Evolutionary conservation across 2,113 vertebrate species (phyloP), one percentile per base, ranked within the genome.

Genomic region (Ascaphus truei): DNA sequence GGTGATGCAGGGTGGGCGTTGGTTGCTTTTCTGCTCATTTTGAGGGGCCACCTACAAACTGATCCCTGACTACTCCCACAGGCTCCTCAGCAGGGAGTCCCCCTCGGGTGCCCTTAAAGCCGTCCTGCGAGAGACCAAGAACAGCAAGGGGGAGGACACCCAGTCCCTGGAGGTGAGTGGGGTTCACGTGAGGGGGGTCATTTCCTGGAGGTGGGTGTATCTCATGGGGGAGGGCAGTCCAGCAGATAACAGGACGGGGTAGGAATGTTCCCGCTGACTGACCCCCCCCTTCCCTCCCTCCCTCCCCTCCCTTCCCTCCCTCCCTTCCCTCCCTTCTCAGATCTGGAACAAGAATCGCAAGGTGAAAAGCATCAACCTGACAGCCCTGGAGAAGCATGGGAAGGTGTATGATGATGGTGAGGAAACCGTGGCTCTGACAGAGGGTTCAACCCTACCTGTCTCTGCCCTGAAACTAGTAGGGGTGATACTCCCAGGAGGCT

Each of bases 291-390:
- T 0, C 0, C 1, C 7, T 3, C 3, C 0, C 1, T 34, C 13
- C 26, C 15, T 0, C 1, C 1, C 45, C 0, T 57, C n/a, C n/a
- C n/a, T n/a, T n/a, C n/a, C n/a, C n/a, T n/a, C n/a, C n/a, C 55
- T 23, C 55, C 22, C 26, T 45, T 43, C 27, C 80, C 47, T 23
- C 4, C 57, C 31, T n/a, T 23, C 10, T 29, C 74, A 99, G 97
- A 80, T 99, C 55, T 99, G 97, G 96, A 90, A 90, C 80, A 95
- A 94, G 84, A 98, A 96, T 84, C 83, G 87, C 22, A 99, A 98
- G 73, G 85, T 93, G 80, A 98, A 95, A 80, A 96, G 93, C 81
- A 90, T 99, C 1, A 89, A 96, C 72, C 81, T 98, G 73, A 92
- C 92, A 0, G 91, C 85, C 0, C 84, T 98, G 77, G 94, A 95